These are phyloP conservation scores for Neoaliturus tenellus DNA, from an alignment of 2,888 invertebrate species.

Conservation along the genomic window DNA sequence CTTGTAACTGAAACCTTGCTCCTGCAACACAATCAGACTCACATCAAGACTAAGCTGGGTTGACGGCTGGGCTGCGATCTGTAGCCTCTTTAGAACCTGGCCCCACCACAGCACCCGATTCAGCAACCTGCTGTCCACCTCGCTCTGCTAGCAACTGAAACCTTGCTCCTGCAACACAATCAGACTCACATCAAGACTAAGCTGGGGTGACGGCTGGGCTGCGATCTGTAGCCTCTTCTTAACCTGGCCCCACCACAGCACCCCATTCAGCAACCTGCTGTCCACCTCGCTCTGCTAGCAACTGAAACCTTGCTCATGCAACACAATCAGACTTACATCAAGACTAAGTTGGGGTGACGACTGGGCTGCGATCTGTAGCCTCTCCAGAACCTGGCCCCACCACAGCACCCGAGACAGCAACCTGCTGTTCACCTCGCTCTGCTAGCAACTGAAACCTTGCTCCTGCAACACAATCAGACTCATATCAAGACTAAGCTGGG, in stretches of 20 bases:
- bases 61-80: conserved; percentile 16
- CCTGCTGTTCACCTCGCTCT: too few species aligned
- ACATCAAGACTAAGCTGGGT: not conserved
- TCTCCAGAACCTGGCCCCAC: too few species aligned
- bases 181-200: not conserved
- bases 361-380: too few species aligned
- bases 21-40: too few species aligned
- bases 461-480: too few species aligned
- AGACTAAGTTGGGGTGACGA: too few species aligned
- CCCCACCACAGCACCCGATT: conserved; percentile 47
- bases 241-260: conserved; percentile 43
- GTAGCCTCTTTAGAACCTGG: conserved; percentile 29
- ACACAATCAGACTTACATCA: too few species aligned
- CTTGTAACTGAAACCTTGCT: too few species aligned
- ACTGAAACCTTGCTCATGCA: not conserved
- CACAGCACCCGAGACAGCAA: too few species aligned
- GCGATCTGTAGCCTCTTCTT: conserved; percentile 38
- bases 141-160: not conserved
- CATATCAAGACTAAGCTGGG: too few species aligned
- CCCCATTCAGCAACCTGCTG: conserved; percentile 8
- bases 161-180: not conserved
- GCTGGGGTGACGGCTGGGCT: conserved; percentile 21
- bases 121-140: conserved; percentile 14
- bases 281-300: not conserved
- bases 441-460: too few species aligned